A percentile compares a stretch with the other conserved stretches of the same genome.
Evolutionary conservation across 2,797 vertebrate genomes (phyloP).

Genomic region (Agapornis canus): DNA sequence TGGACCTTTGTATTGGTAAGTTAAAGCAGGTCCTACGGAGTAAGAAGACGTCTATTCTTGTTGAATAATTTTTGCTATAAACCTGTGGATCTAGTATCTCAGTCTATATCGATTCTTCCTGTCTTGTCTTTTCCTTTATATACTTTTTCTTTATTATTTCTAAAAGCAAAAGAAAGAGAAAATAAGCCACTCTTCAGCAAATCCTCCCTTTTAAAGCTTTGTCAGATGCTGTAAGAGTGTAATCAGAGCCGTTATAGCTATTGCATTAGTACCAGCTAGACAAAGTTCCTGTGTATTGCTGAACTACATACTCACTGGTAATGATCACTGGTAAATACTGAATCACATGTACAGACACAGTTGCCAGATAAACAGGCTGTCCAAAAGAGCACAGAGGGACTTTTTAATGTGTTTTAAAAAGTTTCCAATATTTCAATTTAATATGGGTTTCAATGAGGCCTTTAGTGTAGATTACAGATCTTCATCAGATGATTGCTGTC

Average conservation of each 20-base stretch:
- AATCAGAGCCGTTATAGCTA: background rate
- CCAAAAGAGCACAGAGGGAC: background rate
- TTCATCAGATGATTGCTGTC: background rate
- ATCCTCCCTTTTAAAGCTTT: background rate
- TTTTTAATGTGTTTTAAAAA: background rate
- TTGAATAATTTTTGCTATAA: background rate
- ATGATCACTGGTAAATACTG: background rate
- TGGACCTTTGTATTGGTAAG: background rate
- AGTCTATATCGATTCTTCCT: background rate
- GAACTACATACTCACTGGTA: background rate
- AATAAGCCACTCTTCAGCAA: background rate
- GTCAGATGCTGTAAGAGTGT: background rate
- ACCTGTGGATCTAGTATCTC: background rate
- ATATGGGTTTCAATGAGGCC: background rate
- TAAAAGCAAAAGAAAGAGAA: background rate
- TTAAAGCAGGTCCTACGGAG: background rate
- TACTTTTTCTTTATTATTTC: background rate
- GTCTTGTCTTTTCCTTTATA: background rate
- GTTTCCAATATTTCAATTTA: background rate
- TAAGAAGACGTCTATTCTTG: background rate
- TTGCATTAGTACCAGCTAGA: background rate
- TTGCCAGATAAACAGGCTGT: background rate
- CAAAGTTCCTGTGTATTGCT: background rate
- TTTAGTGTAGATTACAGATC: background rate
- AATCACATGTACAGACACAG: background rate